Conservation (phyloP, 2,888 invertebrate genomes). For the Adela reaumurella region DNA sequence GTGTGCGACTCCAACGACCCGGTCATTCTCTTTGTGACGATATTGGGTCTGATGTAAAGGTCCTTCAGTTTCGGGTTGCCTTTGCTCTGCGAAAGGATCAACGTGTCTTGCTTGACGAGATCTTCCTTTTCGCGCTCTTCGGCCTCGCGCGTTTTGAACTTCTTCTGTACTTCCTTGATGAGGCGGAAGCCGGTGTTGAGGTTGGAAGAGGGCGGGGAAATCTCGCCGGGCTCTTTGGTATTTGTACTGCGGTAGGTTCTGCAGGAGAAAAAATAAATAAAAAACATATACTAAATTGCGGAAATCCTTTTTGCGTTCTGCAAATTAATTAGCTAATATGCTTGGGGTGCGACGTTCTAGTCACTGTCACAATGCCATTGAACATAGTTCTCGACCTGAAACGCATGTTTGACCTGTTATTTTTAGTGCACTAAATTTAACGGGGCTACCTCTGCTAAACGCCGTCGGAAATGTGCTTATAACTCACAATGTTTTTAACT, state of each 20-base stretch:
- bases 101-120: conserved; percentile 96
- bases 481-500: too few species aligned
- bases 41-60: conserved; percentile 97
- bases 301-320: too few species aligned
- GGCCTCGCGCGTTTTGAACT: conserved; percentile 96
- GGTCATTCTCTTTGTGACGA: conserved; percentile 94
- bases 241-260: conserved; percentile 96
- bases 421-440: too few species aligned
- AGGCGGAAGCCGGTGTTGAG: conserved; percentile 94
- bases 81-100: conserved; percentile 90
- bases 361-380: too few species aligned
- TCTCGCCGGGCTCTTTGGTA: conserved; percentile 94
- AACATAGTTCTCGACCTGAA: too few species aligned
- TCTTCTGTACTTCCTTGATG: conserved; percentile 99
- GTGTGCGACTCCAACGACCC: conserved; percentile 92
- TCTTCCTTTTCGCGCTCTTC: conserved; percentile 99
- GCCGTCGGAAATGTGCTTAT: too few species aligned
- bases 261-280: conserved; percentile 12
- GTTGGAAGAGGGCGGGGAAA: conserved; percentile 91
- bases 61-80: conserved; percentile 98
- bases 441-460: too few species aligned
- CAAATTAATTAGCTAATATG: too few species aligned
- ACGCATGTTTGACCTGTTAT: too few species aligned
- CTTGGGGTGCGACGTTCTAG: too few species aligned
- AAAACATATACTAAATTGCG: too few species aligned